Evolutionary conservation across 2,113 vertebrate genomes (phyloP).

Genomic region (Pheucticus melanocephalus): DNA sequence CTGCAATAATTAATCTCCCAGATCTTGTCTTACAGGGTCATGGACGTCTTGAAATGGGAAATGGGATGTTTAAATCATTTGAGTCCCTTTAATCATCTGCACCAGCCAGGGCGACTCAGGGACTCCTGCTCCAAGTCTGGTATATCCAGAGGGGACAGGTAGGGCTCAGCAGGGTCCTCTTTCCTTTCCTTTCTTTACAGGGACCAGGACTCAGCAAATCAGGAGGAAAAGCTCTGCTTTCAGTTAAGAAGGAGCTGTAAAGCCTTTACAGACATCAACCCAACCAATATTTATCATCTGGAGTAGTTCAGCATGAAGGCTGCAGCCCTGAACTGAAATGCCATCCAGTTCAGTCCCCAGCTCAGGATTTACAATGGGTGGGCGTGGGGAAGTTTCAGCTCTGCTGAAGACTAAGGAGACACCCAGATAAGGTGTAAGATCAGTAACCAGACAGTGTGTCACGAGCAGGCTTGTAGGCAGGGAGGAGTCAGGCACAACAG

Average conservation of each 20-base stretch:
- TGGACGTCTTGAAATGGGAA: neutral
- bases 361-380: neutral
- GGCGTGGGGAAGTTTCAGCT: neutral
- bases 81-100: constrained; percentile 8
- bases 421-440: neutral
- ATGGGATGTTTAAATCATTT: constrained; percentile 4
- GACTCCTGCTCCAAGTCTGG: neutral
- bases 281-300: neutral
- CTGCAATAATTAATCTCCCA: constrained; percentile 59
- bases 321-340: neutral
- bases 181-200: neutral
- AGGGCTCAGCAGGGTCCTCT: too few relatives aligned
- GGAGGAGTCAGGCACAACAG: neutral
- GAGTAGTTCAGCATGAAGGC: neutral
- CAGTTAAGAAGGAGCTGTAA: neutral
- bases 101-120: neutral
- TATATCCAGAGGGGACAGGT: neutral
- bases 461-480: neutral
- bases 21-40: constrained; percentile 42
- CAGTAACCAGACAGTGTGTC: neutral
- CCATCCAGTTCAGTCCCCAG: neutral
- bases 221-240: neutral
- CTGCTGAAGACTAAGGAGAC: neutral
- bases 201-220: neutral
- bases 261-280: neutral